phyloP scores from a whole-genome alignment of 2,888 invertebrate genomes.

The Sipha maydis region DNA sequence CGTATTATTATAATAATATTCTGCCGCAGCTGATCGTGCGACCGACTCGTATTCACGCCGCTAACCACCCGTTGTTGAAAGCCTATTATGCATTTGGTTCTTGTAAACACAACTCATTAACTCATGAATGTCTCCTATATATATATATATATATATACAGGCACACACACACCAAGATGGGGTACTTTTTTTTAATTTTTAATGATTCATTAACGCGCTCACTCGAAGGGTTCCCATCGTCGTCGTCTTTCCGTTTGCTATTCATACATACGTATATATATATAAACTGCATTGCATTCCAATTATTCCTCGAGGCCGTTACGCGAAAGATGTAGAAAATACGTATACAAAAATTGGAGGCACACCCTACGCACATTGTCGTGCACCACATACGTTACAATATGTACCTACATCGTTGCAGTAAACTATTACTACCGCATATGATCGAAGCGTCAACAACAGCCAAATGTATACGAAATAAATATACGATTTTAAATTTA shows the following conservation, averaged over 20 bases:
- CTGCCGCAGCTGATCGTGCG: background rate
- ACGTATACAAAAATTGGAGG: too few relatives aligned
- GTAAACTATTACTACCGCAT: too few relatives aligned
- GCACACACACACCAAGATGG: background rate
- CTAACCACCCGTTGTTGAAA: background rate
- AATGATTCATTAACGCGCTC: constrained; percentile 48
- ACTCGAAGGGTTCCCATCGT: background rate
- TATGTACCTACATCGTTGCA: too few relatives aligned
- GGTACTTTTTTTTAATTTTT: constrained; percentile 49
- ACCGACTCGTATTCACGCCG: background rate
- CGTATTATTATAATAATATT: background rate
- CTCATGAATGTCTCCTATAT: background rate
- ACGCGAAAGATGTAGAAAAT: too few relatives aligned
- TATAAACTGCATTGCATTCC: background rate
- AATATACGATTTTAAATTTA: too few relatives aligned
- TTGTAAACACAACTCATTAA: constrained; percentile 29
- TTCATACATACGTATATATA: background rate
- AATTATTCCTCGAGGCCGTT: too few relatives aligned
- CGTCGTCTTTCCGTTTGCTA: constrained; percentile 12
- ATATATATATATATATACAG: background rate
- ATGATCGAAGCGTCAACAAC: too few relatives aligned
- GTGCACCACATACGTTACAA: too few relatives aligned
- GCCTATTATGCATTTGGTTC: background rate
- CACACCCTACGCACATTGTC: too few relatives aligned
- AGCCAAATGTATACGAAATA: too few relatives aligned